Evolutionary conservation across 2,113 vertebrate species (phyloP).

Genomic region (Pterocles gutturalis): DNA sequence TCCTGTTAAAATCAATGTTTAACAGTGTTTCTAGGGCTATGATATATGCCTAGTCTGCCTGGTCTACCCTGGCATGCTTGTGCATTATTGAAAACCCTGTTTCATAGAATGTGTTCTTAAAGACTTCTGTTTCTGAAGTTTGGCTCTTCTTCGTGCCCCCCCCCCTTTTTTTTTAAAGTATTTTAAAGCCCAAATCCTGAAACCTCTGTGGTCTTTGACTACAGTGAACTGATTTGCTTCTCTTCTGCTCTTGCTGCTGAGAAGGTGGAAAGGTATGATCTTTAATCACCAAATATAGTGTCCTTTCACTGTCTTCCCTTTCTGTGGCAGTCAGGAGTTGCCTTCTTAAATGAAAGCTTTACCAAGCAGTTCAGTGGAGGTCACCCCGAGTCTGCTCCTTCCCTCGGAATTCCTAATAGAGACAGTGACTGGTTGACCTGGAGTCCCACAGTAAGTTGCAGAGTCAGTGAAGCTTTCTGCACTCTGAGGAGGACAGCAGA

Average conservation of each 20-base stretch:
- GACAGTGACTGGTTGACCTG: background rate
- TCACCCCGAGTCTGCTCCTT: background rate
- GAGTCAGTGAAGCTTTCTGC: background rate
- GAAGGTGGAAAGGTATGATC: background rate
- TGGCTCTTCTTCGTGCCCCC: background rate
- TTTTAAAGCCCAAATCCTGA: background rate
- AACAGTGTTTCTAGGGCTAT: background rate
- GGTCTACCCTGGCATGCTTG: background rate
- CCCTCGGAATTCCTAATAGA: background rate
- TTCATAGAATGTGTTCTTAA: background rate
- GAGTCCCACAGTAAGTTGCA: background rate
- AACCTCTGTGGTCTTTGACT: background rate
- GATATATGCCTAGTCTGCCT: background rate
- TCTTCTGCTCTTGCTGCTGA: background rate
- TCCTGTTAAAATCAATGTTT: background rate
- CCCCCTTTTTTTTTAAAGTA: background rate
- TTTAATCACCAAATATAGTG: background rate
- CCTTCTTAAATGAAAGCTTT: background rate
- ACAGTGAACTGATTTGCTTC: background rate
- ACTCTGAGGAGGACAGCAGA: background rate
- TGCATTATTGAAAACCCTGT: background rate
- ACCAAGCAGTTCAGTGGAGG: background rate
- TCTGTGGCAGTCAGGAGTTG: background rate
- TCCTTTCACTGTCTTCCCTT: background rate
- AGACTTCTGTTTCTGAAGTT: background rate